phyloP scores from a whole-genome alignment of 1,140 invertebrate species.

The Arion vulgaris region DNA sequence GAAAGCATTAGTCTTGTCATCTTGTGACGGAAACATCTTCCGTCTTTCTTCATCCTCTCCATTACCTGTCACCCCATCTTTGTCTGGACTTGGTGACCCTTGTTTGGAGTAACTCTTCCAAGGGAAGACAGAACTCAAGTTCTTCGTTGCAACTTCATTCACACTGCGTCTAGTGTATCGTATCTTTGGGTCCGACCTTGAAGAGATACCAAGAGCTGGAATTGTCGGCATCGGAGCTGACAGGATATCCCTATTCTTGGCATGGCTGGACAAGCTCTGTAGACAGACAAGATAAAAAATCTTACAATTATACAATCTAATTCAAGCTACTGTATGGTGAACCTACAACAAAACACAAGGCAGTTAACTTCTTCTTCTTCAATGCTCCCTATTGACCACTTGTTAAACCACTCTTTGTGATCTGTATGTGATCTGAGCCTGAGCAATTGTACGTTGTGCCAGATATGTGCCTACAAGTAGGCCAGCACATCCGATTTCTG shows the following conservation, averaged over 20 bases:
- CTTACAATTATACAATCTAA: too few relatives aligned
- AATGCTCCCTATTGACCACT: too few relatives aligned
- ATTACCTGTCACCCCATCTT: slow-evolving; percentile 22
- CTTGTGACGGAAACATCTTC: slow-evolving; percentile 37
- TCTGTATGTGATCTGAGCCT: too few relatives aligned
- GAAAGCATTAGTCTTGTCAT: slow-evolving; percentile 39
- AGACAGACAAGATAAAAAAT: neutral
- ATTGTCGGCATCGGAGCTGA: slow-evolving; percentile 32
- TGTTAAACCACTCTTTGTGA: too few relatives aligned
- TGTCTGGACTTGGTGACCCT: slow-evolving; percentile 28
- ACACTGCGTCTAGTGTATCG: slow-evolving; percentile 23
- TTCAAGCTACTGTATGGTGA: too few relatives aligned
- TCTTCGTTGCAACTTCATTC: slow-evolving; percentile 33
- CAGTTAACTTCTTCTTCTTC: too few relatives aligned
- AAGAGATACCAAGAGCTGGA: slow-evolving; percentile 32
- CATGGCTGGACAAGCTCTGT: slow-evolving; percentile 34
- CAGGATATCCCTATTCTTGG: slow-evolving; percentile 37
- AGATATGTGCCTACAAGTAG: too few relatives aligned
- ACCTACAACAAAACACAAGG: too few relatives aligned
- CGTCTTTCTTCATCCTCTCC: slow-evolving; percentile 19
- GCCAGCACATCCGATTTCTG: too few relatives aligned
- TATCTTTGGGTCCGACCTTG: slow-evolving; percentile 30
- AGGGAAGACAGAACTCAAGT: slow-evolving; percentile 18
- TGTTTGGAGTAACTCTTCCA: slow-evolving; percentile 43
- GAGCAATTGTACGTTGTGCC: too few relatives aligned